Evolutionary conservation across 2,888 invertebrate species (phyloP), one percentile per base, ranked within the genome.

Genomic region (Pherbina coryleti): DNA sequence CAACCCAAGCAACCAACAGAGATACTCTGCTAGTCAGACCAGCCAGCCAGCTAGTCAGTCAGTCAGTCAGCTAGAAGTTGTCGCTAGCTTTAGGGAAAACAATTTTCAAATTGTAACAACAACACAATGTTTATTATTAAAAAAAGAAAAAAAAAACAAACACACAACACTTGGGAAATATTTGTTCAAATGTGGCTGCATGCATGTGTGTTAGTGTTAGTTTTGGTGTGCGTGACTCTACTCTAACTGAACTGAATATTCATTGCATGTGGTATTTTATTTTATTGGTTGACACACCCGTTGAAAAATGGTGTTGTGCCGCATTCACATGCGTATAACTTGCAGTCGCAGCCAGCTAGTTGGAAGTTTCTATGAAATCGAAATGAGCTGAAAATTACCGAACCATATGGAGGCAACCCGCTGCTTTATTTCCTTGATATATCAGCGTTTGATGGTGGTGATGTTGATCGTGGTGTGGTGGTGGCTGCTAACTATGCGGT

Each of bases 241-340:
- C 44, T 49, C 28, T 55, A 28, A 44, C 51, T 71, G 51, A 76
- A 75, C 71, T 75, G 72, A 76, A 76, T 71, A 76, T 81, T 84
- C 86, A 79, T 85, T 85, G 85, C 84, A 86, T 84, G 86, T 84
- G 86, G 84, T 82, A 84, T 83, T 85, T 85, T 85, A 83, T 85
- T 84, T 84, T 85, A 85, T 84, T 83, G 84, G 86, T 84, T 86
- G 84, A 85, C 84, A 86, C 84, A 85, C 84, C 86, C 86, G 85
- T 86, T 86, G 64, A 77, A 67, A 72, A 70, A 66, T 72, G 22
- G 14, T 60, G 64, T 64, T 72, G 53, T 72, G 49, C 22, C 44
- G 28, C 64, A 34, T 37, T 57, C 69, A 66, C 77, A 72, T 70
- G 70, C 66, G 64, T 60, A 22, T 14, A 55, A 44, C 17, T 25